These are phyloP conservation scores for Brachyistius frenatus DNA, from an alignment of 2,113 vertebrate genomes.

Conservation along the genomic window DNA sequence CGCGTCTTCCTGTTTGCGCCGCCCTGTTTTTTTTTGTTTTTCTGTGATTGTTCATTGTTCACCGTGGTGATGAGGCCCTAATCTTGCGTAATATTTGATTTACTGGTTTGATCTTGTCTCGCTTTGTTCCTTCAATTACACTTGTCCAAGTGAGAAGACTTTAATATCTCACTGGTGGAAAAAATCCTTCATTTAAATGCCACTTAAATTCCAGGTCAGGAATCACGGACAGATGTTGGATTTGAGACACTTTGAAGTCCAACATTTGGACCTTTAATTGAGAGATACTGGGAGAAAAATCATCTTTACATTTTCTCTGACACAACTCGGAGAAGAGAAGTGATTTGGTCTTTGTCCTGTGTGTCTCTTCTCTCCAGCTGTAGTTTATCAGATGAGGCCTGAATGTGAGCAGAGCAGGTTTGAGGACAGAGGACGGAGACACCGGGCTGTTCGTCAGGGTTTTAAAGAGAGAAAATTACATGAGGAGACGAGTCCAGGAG, in stretches of 20 bases:
- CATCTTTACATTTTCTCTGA: neutral
- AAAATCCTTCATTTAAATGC: neutral
- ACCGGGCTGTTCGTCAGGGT: neutral
- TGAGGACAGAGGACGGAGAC: neutral
- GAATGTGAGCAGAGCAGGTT: conserved; percentile 21
- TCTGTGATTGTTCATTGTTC: neutral
- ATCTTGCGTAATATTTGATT: neutral
- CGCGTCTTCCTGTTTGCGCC: neutral
- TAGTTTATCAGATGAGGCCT: conserved; percentile 5
- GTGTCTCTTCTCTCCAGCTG: neutral
- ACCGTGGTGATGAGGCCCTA: neutral
- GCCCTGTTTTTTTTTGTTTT: neutral
- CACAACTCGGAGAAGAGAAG: neutral
- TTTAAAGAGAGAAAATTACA: neutral
- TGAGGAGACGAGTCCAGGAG: neutral
- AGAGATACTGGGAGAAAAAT: neutral
- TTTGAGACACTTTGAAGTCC: too few species aligned
- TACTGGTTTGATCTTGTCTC: neutral
- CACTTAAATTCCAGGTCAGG: neutral
- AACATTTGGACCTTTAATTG: too few species aligned
- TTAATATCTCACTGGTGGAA: neutral
- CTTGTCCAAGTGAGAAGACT: neutral
- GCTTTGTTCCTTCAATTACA: neutral
- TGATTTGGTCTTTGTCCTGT: fast-evolving
- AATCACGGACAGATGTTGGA: neutral